Evolutionary conservation across 2,888 invertebrate genomes (phyloP).

Genomic region (Teleiodes luculella): DNA sequence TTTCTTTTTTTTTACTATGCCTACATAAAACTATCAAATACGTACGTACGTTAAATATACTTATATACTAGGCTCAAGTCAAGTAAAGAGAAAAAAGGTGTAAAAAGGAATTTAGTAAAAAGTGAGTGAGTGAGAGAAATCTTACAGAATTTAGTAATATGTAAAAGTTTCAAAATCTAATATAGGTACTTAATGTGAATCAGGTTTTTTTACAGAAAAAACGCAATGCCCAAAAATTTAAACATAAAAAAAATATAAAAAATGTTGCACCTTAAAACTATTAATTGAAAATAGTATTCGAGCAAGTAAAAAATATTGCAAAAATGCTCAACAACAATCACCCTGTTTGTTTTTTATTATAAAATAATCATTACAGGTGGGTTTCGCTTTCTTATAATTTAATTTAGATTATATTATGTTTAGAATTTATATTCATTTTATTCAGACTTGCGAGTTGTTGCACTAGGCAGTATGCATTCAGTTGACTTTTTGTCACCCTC

Average conservation of each 20-base stretch:
- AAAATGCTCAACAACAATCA: constrained; percentile 5
- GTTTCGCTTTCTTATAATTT: constrained; percentile 4
- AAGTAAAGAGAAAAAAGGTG: not conserved
- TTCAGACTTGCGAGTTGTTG: too few species aligned
- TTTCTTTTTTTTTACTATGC: constrained; percentile 1
- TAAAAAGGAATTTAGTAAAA: not conserved
- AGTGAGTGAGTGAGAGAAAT: not conserved
- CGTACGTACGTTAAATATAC: constrained; percentile 12
- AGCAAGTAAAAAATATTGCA: constrained; percentile 1
- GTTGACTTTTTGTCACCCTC: too few species aligned
- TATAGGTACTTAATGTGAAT: constrained; percentile 2
- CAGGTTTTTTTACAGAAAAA: constrained; percentile 6
- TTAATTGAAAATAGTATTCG: constrained; percentile 9
- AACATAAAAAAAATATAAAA: not conserved
- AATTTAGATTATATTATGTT: not conserved
- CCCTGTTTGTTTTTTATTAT: constrained; percentile 4
- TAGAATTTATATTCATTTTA: not conserved
- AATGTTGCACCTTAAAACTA: constrained; percentile 8
- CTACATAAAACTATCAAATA: constrained; percentile 2
- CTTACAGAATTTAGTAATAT: not conserved
- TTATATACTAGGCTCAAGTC: constrained; percentile 15
- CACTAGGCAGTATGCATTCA: too few species aligned
- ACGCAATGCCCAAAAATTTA: not conserved
- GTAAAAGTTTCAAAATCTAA: too few species aligned
- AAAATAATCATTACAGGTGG: constrained; percentile 1